Conservation (phyloP, 2,888 invertebrate genomes). For the Apamea anceps region DNA sequence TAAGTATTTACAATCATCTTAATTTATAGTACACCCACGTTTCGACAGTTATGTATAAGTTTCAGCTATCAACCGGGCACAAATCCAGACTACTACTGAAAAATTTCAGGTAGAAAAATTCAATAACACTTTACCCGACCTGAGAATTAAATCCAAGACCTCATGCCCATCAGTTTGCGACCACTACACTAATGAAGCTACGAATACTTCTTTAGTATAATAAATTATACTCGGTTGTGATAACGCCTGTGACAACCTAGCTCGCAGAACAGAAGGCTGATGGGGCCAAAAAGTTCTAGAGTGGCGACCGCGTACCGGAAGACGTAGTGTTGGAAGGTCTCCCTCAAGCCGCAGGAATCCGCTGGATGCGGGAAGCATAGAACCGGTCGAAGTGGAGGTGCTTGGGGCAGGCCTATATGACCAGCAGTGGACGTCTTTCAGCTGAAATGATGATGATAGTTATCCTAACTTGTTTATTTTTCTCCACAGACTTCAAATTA, state of each 20-base stretch:
- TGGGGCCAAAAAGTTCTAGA: too few species aligned
- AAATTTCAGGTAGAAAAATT: background rate
- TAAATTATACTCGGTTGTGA: too few species aligned
- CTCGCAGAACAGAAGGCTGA: too few species aligned
- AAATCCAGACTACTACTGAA: background rate
- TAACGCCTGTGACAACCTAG: too few species aligned
- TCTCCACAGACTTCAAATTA: conserved; percentile 15
- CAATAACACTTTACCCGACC: background rate
- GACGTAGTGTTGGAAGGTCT: too few species aligned
- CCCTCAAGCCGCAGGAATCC: too few species aligned
- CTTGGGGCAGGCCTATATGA: too few species aligned
- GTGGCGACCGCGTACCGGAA: too few species aligned
- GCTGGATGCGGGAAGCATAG: too few species aligned
- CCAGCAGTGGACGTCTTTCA: too few species aligned
- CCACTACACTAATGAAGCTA: background rate
- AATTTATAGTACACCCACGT: background rate
- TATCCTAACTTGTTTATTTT: background rate
- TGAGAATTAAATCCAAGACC: background rate
- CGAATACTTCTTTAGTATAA: background rate
- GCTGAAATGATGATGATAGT: too few species aligned
- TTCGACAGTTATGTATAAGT: background rate
- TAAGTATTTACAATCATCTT: background rate
- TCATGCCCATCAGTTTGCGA: background rate
- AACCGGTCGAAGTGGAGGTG: too few species aligned
- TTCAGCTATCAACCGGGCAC: background rate